phyloP scores from a whole-genome alignment of 2,888 invertebrate species.

The Alloplasta piceator region DNA sequence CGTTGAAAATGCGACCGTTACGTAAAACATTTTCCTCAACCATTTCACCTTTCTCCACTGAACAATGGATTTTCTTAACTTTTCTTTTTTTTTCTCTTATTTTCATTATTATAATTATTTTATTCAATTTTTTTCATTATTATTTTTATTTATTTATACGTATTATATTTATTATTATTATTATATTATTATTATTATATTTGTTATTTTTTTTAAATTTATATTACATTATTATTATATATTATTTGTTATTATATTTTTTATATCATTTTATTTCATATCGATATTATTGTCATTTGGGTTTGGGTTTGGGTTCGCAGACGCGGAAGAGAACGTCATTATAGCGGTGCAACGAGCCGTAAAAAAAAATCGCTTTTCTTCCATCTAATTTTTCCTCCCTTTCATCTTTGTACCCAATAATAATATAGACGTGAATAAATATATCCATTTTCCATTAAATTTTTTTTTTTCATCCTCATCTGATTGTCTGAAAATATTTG shows the following conservation, averaged over 20 bases:
- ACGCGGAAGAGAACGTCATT: constrained; percentile 39
- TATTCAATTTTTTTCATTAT: background rate
- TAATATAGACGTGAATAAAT: too few relatives aligned
- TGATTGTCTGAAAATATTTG: too few relatives aligned
- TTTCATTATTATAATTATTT: constrained; percentile 16
- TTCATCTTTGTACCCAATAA: too few relatives aligned
- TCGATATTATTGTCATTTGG: background rate
- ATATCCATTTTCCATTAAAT: too few relatives aligned
- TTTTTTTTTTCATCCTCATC: too few relatives aligned
- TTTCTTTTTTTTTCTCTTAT: constrained; percentile 16
- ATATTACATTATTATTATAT: too few relatives aligned
- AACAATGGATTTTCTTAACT: constrained; percentile 13
- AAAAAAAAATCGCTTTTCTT: constrained; percentile 34
- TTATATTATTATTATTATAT: too few relatives aligned
- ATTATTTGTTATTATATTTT: too few relatives aligned
- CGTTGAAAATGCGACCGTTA: constrained; percentile 48
- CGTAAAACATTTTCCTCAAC: constrained; percentile 29
- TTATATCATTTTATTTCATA: background rate
- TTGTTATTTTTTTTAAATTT: too few relatives aligned
- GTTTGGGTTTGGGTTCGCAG: constrained; percentile 7
- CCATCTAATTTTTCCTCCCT: background rate
- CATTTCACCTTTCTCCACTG: constrained; percentile 46
- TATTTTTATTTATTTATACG: too few relatives aligned
- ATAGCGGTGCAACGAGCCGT: constrained; percentile 38
- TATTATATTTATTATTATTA: too few relatives aligned